Conservation (phyloP, 2,797 vertebrate genomes). For the Etheostoma nigrum region DNA sequence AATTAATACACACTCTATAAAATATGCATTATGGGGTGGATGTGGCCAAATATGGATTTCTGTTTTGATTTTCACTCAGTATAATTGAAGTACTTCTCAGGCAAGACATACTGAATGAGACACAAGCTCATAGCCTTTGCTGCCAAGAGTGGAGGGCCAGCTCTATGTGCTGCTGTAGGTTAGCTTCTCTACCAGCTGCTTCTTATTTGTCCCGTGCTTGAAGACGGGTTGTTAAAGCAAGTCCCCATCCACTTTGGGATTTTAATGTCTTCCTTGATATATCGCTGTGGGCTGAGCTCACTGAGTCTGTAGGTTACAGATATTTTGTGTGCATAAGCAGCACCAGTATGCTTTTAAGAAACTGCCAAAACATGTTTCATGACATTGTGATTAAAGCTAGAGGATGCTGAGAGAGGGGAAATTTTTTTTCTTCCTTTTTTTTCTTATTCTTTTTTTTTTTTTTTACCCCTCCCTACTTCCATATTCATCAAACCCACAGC, state of each 20-base stretch:
- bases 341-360: slow-evolving; percentile 55
- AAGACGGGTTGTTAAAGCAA: slow-evolving; percentile 64
- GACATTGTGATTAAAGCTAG: slow-evolving; percentile 67
- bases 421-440: slow-evolving; percentile 49
- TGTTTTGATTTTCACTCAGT: slow-evolving; percentile 73
- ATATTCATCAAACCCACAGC: slow-evolving; percentile 68
- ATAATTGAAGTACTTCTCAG: slow-evolving; percentile 72
- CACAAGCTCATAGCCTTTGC: slow-evolving; percentile 38
- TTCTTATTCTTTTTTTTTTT: slow-evolving; percentile 18
- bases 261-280: slow-evolving; percentile 72
- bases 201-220: slow-evolving; percentile 62
- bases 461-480: slow-evolving; percentile 53
- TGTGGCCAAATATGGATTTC: slow-evolving; percentile 77
- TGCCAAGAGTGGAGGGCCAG: slow-evolving; percentile 20
- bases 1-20: slow-evolving; percentile 79
- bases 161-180: slow-evolving; percentile 32
- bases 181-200: slow-evolving; percentile 64
- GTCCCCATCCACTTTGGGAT: slow-evolving; percentile 61
- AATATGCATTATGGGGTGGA: slow-evolving; percentile 74
- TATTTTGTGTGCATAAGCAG: slow-evolving; percentile 56
- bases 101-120: slow-evolving; percentile 61
- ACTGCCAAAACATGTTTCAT: slow-evolving; percentile 65
- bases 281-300: slow-evolving; percentile 59
- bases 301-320: slow-evolving; percentile 63
- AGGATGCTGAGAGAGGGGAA: slow-evolving; percentile 39